phyloP scores from a whole-genome alignment of 2,797 vertebrate species.

The Pitangus sulphuratus region DNA sequence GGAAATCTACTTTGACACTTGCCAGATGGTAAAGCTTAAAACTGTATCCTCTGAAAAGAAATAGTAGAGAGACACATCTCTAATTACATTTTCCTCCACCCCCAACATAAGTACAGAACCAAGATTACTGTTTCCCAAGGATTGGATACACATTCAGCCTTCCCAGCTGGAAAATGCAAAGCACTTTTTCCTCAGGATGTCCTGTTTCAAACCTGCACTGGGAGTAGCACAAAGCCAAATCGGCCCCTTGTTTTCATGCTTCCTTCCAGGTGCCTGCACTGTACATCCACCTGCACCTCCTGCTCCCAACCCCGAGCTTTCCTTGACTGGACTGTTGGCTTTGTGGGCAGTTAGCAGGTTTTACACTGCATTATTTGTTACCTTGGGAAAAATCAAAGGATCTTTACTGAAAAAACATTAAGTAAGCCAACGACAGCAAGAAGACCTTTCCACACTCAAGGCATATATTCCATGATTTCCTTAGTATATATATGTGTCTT shows the following conservation, averaged over 20 bases:
- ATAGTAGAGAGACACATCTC: background rate
- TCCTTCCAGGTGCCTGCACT: background rate
- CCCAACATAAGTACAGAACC: background rate
- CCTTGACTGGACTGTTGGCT: background rate
- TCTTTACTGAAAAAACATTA: background rate
- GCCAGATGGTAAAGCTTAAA: background rate
- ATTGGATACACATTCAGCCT: background rate
- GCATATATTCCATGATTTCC: background rate
- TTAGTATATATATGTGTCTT: background rate
- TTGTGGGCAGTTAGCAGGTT: background rate
- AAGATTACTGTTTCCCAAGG: background rate
- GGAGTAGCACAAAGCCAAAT: background rate
- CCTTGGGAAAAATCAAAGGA: background rate
- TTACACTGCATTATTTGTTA: background rate
- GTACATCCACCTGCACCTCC: accelerated
- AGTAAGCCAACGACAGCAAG: background rate
- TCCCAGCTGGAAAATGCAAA: background rate
- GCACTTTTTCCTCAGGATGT: background rate
- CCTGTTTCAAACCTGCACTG: background rate
- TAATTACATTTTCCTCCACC: background rate
- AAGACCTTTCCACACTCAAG: background rate
- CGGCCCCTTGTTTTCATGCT: background rate
- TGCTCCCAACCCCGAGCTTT: background rate
- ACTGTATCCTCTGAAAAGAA: background rate
- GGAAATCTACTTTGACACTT: background rate